Evolutionary conservation across 2,113 vertebrate species (phyloP), one percentile per base, ranked within the genome.

Genomic region (Cottus gobio): DNA sequence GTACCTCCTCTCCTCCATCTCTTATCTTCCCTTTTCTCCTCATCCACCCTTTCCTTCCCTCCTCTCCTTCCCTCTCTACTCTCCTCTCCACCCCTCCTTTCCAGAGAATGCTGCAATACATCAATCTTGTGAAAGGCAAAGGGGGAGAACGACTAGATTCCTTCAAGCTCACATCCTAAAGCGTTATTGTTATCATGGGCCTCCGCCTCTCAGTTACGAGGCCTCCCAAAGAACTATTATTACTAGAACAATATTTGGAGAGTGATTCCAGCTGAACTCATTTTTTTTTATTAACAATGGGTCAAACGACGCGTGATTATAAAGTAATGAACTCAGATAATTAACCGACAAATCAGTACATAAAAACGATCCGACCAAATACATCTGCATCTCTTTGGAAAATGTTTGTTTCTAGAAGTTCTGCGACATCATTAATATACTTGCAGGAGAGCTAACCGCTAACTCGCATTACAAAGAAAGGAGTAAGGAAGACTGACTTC

Each of bases 101-200:
- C 46, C 26, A 39, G 50, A 64, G 13, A 81, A 56, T 63, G 60
- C 64, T 73, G 78, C 79, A 77, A 18, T 74, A 69, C 46, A 42
- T 26, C 67, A 68, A 44, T 64, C 26, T 26, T 75, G 44, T 70
- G 30, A 60, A 62, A 62, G 66, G 22, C 52, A 73, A 26, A 16
- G 10, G 52, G 52, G 31, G 39, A 70, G 28, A 75, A 26, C 20
- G 64, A 28, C 13, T 26, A 15, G 58, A 69, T 37, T 57, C 39
- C 34, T 68, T 36, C 34, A 44, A 42, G 69, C 24, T 7, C 22
- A 52, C 22, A 52, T n/a, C n/a, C 9, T 7, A 52, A 52, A n/a
- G 54, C 54, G 5, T 26, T 26, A 6, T 26, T 26, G 24, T 26
- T 26, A 12, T 13, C 8, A 10, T 26, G 10, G 10, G 52, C 52